phyloP scores from a whole-genome alignment of 2,797 vertebrate genomes.

The Falco biarmicus region DNA sequence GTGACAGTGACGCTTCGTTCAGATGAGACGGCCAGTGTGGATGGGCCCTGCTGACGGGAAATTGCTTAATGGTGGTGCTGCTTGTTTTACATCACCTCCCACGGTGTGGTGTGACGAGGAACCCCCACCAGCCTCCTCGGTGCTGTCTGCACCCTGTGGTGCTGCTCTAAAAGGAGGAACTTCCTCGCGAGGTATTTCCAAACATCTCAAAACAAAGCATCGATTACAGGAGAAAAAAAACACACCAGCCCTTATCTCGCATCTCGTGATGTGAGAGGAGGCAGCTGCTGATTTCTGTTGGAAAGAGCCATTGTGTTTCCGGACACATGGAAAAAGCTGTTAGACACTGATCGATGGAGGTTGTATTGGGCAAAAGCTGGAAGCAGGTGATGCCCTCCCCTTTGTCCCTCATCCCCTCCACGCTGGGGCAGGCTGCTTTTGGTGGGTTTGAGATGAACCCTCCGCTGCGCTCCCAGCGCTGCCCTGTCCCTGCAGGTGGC shows the following conservation, averaged over 20 bases:
- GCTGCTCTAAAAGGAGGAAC: neutral
- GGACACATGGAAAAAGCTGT: no score
- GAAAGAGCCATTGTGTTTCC: neutral
- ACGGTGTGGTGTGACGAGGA: fast-evolving
- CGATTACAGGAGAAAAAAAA: neutral
- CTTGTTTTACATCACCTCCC: slow-evolving; percentile 48
- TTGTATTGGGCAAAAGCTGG: neutral
- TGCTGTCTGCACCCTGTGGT: neutral
- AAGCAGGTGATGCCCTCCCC: neutral
- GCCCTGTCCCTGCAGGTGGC: neutral
- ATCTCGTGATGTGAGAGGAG: neutral
- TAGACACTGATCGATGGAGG: neutral
- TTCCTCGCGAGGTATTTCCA: neutral
- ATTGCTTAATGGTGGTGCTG: neutral
- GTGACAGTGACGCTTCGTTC: neutral
- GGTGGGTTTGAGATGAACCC: no score
- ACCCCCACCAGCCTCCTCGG: fast-evolving
- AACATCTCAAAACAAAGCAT: neutral
- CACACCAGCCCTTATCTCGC: neutral
- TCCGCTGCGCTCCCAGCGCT: neutral
- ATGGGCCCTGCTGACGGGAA: slow-evolving; percentile 6
- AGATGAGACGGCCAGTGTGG: fast-evolving
- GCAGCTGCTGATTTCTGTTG: neutral
- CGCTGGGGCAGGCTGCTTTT: fast-evolving
- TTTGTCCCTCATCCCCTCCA: neutral